Conservation (phyloP, 1,140 invertebrate genomes). For the Saxidomus purpurata region DNA sequence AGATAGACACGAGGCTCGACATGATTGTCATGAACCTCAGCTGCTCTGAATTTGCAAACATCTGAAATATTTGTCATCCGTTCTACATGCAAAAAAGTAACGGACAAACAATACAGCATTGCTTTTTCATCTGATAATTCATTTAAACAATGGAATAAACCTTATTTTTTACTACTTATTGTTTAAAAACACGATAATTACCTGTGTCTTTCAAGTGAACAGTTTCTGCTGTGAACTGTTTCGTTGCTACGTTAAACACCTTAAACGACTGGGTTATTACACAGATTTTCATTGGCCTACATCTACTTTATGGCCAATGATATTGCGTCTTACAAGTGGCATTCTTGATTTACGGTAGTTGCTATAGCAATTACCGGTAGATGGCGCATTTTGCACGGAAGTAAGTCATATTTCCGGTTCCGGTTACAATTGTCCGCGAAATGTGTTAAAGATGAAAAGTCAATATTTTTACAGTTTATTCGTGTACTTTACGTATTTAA, state of each 20-base stretch:
- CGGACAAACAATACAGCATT: too few species aligned
- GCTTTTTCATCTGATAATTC: too few species aligned
- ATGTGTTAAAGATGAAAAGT: background rate
- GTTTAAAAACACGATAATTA: slow-evolving; percentile 9
- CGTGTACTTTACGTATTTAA: background rate
- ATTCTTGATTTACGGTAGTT: slow-evolving; percentile 11
- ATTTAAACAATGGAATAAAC: background rate
- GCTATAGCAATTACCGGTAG: slow-evolving; percentile 32
- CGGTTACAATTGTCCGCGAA: slow-evolving; percentile 44
- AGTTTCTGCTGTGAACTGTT: slow-evolving; percentile 6
- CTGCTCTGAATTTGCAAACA: too few species aligned
- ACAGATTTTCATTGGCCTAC: slow-evolving; percentile 35
- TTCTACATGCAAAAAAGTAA: too few species aligned
- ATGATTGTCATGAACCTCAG: too few species aligned
- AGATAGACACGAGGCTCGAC: too few species aligned
- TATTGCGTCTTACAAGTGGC: background rate
- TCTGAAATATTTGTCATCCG: too few species aligned
- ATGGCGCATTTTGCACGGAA: background rate
- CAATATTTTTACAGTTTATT: background rate
- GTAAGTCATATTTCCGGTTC: slow-evolving; percentile 28
- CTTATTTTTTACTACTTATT: background rate
- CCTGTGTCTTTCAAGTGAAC: slow-evolving; percentile 11
- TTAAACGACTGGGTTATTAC: background rate
- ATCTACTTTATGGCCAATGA: slow-evolving; percentile 34
- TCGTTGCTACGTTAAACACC: slow-evolving; percentile 72